Evolutionary conservation across 2,888 invertebrate genomes (phyloP), one percentile per base, ranked within the genome.

Genomic region (Nomada goodeniana): DNA sequence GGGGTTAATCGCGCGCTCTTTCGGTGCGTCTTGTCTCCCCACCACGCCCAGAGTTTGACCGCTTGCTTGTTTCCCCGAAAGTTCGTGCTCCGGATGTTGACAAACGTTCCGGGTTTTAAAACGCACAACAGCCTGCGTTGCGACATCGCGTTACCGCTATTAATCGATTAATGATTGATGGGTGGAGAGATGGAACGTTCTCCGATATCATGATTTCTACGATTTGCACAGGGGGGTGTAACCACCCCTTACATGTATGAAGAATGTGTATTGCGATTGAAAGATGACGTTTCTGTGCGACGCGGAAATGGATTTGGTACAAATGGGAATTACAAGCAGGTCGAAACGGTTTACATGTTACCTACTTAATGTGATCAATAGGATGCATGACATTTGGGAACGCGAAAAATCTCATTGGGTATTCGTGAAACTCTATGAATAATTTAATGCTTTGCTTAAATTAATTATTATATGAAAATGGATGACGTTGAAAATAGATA

Each of bases 31-130:
- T 63, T 70, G 74, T 29, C 80, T 84, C 89, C 88, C 89, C 88
- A 88, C 89, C 88, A 89, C 88, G 89, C 89, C 88, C 88, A 88
- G 69, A 63, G 74, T 82, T 80, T 82, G 81, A 85, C 84, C 85
- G 83, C 36, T 67, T 50, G 69, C 52, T 73, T 52, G 65, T 70
- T 78, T 78, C 59, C 65, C 76, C 42, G 65, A 69, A 69, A 73
- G 60, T 64, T 75, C 71, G 60, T 61, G 74, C 76, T 36, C 18
- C 63, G 67, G 47, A 74, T 75, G 47, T 55, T 42, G 64, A 60
- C 70, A 15, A 59, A 36, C 75, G 57, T 20, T 60, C 61, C 50
- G 36, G 64, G 36, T 79, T 47, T 47, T 18, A 2, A 23, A 47
- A 61, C 55, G 11, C 2, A 7, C 7, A 36, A 36, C 36, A 36